Base-by-base conservation (phyloP, 2,888 invertebrate species). In the Melinaea menophilus region DNA sequence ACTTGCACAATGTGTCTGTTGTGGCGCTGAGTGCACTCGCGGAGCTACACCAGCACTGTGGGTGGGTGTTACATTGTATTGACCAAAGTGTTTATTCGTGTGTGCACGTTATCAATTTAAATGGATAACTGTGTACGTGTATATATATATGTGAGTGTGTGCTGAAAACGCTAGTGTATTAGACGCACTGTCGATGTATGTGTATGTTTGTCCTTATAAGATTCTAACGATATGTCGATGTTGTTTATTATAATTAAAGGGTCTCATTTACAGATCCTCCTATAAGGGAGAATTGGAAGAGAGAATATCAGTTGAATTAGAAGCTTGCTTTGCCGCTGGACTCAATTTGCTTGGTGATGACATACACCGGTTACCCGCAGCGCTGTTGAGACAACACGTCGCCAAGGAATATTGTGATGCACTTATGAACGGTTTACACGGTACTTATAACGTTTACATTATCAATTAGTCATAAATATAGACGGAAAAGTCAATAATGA, bases 301-400 rank as follows among this genome's bases (percentile, higher is more conserved):
- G 1, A 78, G 71, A 55, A 75, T 90, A 61, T 41, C 67, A 1
- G 75, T 76, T 3, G 89, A 90, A 65, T 56, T 89, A 11, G 82
- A 88, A 66, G 86, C 84, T 3, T 74, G 78, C 5, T 89, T 87
- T 71, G 69, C 69, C 1, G 78, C 74, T 0, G 84, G 82, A 0
- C 68, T 82, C 51, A 51, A 55, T 2, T 55, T 86, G 58, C 71
- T 79, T 54, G 77, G 71, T 4, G 65, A 72, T n/a, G 75, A 81
- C 5, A 55, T 81, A 2, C 65, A 79, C 46, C 66, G 58, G 4
- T 61, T 88, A 47, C 86, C 87, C 0, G 75, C 84, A 0, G 69
- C 79, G 2, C 68, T 90, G 56, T 77, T 90, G 22, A 59, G 75
- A 3, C 76, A 74, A 0, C 68, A 73, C 35, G 70, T 80, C 0